phyloP scores from a whole-genome alignment of 2,113 vertebrate genomes.

The Gobio gobio region DNA sequence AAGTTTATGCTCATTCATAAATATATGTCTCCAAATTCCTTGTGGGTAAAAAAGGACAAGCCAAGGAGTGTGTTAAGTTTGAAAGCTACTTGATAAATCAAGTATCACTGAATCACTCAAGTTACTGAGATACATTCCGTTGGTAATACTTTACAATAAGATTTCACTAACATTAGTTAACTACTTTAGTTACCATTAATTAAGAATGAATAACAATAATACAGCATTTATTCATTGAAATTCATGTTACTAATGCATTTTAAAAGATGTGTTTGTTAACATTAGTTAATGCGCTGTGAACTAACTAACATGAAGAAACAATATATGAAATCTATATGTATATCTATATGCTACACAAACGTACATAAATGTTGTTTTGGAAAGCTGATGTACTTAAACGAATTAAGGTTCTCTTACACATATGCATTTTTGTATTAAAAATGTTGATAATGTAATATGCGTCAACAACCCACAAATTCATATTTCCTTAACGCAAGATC shows the following conservation, averaged over 20 bases:
- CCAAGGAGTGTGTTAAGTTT: not conserved
- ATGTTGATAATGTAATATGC: not conserved
- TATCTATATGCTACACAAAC: not conserved
- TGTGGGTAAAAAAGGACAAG: not conserved
- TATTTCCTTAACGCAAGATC: not conserved
- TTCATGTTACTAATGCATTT: no score
- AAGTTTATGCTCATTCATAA: conserved; percentile 1
- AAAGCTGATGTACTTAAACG: not conserved
- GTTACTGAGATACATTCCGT: not conserved
- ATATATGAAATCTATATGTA: no score
- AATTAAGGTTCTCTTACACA: not conserved
- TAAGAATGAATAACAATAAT: no score
- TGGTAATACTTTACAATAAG: no score
- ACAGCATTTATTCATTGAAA: no score
- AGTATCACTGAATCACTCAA: not conserved
- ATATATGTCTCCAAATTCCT: conserved; percentile 7
- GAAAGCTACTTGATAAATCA: no score
- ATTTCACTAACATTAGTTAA: no score
- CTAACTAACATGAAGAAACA: no score
- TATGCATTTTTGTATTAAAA: not conserved
- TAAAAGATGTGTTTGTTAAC: no score
- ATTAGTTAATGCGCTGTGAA: no score
- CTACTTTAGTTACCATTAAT: no score
- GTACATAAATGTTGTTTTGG: not conserved
- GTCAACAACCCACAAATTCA: not conserved